Evolutionary conservation across 2,113 vertebrate species (phyloP).

Genomic region (Aviceda subcristata): DNA sequence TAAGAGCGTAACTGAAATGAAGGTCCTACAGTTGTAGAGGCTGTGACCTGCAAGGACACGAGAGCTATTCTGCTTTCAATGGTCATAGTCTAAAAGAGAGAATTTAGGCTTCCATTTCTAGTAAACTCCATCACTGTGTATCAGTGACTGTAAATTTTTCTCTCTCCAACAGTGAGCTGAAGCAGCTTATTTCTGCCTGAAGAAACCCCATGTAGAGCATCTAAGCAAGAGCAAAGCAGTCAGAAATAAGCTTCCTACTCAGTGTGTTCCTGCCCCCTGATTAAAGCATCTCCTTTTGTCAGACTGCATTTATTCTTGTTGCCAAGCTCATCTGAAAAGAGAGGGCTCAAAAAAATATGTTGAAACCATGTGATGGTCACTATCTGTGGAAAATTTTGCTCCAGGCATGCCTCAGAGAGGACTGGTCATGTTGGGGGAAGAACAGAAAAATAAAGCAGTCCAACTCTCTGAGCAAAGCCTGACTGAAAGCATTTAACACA

Average conservation of each 20-base stretch:
- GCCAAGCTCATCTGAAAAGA: conserved; percentile 4
- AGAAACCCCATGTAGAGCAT: neutral
- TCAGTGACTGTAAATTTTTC: neutral
- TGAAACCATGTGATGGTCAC: neutral
- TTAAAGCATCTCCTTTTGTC: neutral
- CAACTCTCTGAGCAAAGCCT: neutral
- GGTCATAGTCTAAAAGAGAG: neutral
- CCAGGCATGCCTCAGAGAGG: neutral
- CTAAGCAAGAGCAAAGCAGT: neutral
- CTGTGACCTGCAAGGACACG: neutral
- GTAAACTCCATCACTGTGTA: neutral
- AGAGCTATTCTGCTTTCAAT: neutral
- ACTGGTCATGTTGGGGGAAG: neutral
- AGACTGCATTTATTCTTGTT: neutral
- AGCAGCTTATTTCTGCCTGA: neutral
- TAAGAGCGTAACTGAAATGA: neutral
- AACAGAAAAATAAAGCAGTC: neutral
- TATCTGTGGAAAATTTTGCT: neutral
- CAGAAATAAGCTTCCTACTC: neutral
- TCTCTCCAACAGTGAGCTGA: neutral
- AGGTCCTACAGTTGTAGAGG: neutral
- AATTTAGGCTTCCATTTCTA: neutral
- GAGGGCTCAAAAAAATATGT: neutral
- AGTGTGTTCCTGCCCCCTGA: neutral
- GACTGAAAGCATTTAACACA: neutral